Base-by-base conservation (phyloP, 2,797 vertebrate genomes). In the Crocidura indochinensis region DNA sequence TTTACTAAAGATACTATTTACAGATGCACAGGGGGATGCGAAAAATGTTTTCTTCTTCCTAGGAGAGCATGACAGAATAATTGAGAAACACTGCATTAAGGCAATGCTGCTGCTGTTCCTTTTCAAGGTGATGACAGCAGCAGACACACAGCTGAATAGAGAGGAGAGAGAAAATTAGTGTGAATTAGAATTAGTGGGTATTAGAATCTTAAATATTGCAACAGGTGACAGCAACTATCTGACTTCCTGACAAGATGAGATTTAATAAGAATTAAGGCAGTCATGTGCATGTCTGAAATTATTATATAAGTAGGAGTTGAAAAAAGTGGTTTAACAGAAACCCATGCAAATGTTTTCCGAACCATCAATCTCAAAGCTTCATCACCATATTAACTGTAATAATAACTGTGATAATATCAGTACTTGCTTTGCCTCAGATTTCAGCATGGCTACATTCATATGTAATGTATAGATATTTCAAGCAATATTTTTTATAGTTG, bases 321-420 rank as follows among this genome's bases (percentile, higher is more conserved):
- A 94, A 76, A 31, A 49, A 67, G n/a, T 19, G 31, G 22, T 65
- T 87, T 80, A 80, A 31, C 76, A 64, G 31, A 29, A 80, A 76
- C 27, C 73, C 29, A 15, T 4, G 8, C 26, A 75, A 87, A 81
- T 78, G n/a, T 67, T 6, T 47, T 38, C 38, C 38, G 38, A 38
- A 38, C 5, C 38, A 38, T 44, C 60, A 24, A 27, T 74, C 17
- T 86, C 8, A 49, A 38, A 47, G 0, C 10, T 83, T 79, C 14
- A 24, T 71, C 64, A 38, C 6, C n/a, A 51, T 44, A 60, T 78
- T 93, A 29, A 71, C 4, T 51, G 47, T 83, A 10, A 29, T 47
- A 71, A 15, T 93, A 29, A 71, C 4, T 51, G 47, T 83, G 10
- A 29, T 47, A 71, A 15, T 17, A 71, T 2, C 69, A 65, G 72